Evolutionary conservation across 2,113 vertebrate genomes (phyloP).

Genomic region (Clarias macrocephalus): DNA sequence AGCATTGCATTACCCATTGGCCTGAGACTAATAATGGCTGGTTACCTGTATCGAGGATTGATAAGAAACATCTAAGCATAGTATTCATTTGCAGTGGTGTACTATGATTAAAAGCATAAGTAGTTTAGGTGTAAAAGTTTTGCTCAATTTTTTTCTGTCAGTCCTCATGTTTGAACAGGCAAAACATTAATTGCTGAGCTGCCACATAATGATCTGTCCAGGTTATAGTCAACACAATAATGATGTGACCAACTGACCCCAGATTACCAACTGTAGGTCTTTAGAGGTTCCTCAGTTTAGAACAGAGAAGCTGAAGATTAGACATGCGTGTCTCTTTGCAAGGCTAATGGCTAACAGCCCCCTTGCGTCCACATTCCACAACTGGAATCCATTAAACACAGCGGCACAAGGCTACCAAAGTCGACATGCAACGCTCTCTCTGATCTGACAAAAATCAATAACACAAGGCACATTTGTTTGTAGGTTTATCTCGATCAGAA

Average conservation of each 20-base stretch:
- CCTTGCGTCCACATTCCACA: conserved; percentile 44
- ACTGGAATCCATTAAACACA: conserved; percentile 47
- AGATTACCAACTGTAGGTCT: background rate
- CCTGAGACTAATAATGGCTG: background rate
- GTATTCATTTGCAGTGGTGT: background rate
- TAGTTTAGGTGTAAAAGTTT: background rate
- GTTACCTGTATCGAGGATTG: background rate
- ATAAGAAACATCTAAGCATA: background rate
- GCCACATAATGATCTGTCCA: background rate
- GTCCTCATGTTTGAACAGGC: background rate
- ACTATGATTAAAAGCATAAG: background rate
- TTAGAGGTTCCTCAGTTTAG: background rate
- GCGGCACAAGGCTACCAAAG: background rate
- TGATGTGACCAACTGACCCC: background rate
- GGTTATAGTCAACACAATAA: background rate
- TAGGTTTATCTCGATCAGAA: background rate
- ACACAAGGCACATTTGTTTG: background rate
- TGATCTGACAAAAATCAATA: background rate
- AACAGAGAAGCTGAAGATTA: background rate
- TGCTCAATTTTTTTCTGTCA: background rate
- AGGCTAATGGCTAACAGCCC: conserved; percentile 43
- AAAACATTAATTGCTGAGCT: background rate
- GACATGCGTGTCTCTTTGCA: background rate
- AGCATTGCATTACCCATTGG: background rate
- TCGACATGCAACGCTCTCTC: background rate